Percentiles rank a stretch among this genome's conserved stretches.
phyloP scores from a whole-genome alignment of 2,888 invertebrate species.

The Chrysolina oricalcia region DNA sequence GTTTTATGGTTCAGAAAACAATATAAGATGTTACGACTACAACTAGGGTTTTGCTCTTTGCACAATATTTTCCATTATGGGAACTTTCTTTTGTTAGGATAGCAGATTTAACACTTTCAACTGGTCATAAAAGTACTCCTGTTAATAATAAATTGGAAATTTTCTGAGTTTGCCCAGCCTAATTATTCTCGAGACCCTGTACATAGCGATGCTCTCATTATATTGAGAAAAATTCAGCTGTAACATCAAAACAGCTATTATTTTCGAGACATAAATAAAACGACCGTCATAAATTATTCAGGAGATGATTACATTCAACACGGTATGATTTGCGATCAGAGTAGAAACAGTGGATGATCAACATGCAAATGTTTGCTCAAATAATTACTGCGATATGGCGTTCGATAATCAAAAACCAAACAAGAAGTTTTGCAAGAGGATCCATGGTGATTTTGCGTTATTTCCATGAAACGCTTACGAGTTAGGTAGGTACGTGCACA shows the following conservation, averaged over 20 bases:
- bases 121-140: too few relatives aligned
- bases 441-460: constrained; percentile 1
- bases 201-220: too few relatives aligned
- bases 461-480: neutral
- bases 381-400: constrained; percentile 27
- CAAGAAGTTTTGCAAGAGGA: constrained; percentile 14
- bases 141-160: too few relatives aligned
- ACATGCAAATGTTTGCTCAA: constrained; percentile 32
- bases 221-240: neutral
- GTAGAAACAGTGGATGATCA: constrained; percentile 28
- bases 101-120: too few relatives aligned
- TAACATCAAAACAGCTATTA: constrained; percentile 8
- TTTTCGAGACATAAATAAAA: constrained; percentile 16
- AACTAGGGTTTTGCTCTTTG: too few relatives aligned
- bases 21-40: too few relatives aligned
- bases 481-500: too few relatives aligned
- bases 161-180: too few relatives aligned
- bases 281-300: constrained; percentile 30
- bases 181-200: too few relatives aligned
- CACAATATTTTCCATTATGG: too few relatives aligned
- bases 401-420: constrained; percentile 32
- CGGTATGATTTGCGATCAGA: constrained; percentile 34
- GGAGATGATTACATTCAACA: constrained; percentile 28
- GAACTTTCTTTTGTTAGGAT: too few relatives aligned
- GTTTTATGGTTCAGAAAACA: too few relatives aligned